Conservation (phyloP, 2,888 invertebrate species). For the Noctua janthina region DNA sequence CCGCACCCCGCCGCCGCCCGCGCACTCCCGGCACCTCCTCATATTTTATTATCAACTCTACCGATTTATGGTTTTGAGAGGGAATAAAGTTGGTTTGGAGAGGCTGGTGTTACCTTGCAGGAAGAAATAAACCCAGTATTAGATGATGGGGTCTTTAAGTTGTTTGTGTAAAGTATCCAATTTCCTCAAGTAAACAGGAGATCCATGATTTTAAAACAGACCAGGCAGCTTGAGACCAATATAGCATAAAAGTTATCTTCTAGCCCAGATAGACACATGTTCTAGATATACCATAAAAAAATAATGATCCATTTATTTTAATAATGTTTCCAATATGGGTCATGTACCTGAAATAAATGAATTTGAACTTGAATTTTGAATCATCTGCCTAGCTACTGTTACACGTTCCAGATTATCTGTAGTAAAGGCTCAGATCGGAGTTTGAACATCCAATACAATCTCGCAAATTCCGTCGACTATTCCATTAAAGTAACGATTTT, state of each 20-base stretch:
- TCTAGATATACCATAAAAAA: not conserved
- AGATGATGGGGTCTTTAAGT: not conserved
- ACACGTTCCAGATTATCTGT: not conserved
- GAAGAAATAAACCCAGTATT: constrained; percentile 44
- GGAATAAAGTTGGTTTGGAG: constrained; percentile 43
- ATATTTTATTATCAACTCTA: constrained; percentile 62
- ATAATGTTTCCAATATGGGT: too few relatives aligned
- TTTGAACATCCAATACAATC: too few relatives aligned
- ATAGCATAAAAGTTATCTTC: not conserved
- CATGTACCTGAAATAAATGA: too few relatives aligned
- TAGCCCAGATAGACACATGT: not conserved
- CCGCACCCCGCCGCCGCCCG: constrained; percentile 61
- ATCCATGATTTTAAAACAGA: not conserved
- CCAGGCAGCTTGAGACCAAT: not conserved
- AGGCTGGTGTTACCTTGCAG: constrained; percentile 43
- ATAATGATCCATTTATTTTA: too few relatives aligned
- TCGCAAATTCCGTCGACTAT: not conserved
- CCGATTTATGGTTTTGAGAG: constrained; percentile 46
- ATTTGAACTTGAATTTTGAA: too few relatives aligned
- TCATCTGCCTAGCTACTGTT: not conserved
- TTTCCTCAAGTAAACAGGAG: constrained; percentile 1
- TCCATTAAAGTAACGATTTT: not conserved
- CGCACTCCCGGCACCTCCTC: constrained; percentile 56
- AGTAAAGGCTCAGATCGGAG: not conserved
- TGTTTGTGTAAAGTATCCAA: constrained; percentile 21